phyloP scores from a whole-genome alignment of 2,888 invertebrate genomes.

The Alitta virens region DNA sequence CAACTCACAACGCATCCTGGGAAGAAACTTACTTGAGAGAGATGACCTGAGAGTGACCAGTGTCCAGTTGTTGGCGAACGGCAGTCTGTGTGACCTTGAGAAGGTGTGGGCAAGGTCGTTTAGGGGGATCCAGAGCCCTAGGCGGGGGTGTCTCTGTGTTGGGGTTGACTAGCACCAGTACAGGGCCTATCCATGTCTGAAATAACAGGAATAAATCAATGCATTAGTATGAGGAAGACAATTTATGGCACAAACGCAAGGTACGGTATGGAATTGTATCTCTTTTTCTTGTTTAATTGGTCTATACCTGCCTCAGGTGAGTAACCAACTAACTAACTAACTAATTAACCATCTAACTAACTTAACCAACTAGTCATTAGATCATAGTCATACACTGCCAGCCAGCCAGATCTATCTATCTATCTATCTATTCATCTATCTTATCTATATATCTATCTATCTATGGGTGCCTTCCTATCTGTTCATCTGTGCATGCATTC shows the following conservation, averaged over 20 bases:
- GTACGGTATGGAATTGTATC: too few relatives aligned
- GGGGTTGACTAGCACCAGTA: conserved; percentile 19
- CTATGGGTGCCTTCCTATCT: background rate
- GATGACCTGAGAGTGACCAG: conserved; percentile 9
- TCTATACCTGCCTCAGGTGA: too few relatives aligned
- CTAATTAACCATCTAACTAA: too few relatives aligned
- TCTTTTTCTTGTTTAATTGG: too few relatives aligned
- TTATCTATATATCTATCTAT: background rate
- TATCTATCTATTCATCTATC: background rate
- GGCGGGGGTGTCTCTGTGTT: conserved; percentile 3
- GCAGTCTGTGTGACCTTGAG: background rate
- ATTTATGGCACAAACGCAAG: too few relatives aligned
- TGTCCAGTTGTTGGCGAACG: conserved; percentile 6
- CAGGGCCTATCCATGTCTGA: conserved; percentile 18
- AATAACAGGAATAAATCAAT: background rate
- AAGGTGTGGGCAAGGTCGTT: background rate
- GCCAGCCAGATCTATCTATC: background rate
- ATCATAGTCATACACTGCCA: too few relatives aligned
- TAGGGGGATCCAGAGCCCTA: background rate
- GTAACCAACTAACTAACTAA: too few relatives aligned
- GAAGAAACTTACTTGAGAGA: conserved; percentile 16
- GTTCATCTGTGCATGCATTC: background rate
- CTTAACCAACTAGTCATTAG: too few relatives aligned
- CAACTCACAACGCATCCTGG: too few relatives aligned
- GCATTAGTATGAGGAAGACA: too few relatives aligned